These are phyloP conservation scores for Chironomus tepperi DNA, from an alignment of 1,140 invertebrate species.

Conservation along the genomic window DNA sequence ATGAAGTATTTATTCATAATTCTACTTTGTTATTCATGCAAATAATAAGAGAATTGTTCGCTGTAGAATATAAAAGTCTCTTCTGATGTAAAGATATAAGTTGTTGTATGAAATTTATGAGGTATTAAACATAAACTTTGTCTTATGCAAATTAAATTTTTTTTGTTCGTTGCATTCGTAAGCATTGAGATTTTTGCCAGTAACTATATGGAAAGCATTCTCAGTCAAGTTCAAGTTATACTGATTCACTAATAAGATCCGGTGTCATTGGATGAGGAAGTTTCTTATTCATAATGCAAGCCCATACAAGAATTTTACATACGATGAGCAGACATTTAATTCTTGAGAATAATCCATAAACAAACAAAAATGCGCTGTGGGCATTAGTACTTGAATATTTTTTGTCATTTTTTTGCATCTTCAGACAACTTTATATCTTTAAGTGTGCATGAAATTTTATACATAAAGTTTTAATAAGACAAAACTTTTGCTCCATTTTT, in stretches of 20 bases:
- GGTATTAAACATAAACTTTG: constrained; percentile 13
- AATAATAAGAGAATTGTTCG: too few relatives aligned
- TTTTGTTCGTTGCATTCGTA: background rate
- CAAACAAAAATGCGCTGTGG: too few relatives aligned
- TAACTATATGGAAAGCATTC: too few relatives aligned
- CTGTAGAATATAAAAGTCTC: too few relatives aligned
- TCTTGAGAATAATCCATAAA: too few relatives aligned
- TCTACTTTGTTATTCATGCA: too few relatives aligned
- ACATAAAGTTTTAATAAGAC: constrained; percentile 5
- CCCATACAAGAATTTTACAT: too few relatives aligned
- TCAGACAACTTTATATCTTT: background rate
- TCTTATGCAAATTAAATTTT: background rate
- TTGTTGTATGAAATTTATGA: background rate
- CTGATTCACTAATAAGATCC: background rate
- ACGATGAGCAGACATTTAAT: too few relatives aligned
- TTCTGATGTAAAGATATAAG: too few relatives aligned
- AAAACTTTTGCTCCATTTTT: background rate
- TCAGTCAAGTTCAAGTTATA: background rate
- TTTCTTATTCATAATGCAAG: too few relatives aligned
- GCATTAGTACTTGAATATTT: too few relatives aligned
- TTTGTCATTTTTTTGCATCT: background rate
- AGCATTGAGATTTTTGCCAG: background rate
- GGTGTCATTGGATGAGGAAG: constrained; percentile 1
- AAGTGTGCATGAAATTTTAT: background rate
- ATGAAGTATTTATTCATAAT: too few relatives aligned